Base-by-base conservation (phyloP, 2,888 invertebrate species). In the Aproaerema taeniolella region DNA sequence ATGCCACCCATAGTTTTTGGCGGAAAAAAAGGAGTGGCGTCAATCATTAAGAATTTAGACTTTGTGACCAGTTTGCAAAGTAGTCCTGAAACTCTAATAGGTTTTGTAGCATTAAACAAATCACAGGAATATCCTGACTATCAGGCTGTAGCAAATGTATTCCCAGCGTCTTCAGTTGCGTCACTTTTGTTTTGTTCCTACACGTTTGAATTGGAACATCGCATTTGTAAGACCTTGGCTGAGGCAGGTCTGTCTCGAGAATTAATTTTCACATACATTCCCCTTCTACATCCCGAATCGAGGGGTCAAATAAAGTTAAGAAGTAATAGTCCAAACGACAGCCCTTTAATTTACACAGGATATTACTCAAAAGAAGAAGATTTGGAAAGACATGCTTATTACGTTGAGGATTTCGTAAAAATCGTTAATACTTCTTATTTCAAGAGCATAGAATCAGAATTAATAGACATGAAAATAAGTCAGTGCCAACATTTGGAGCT, bases 391-490 rank as follows among this genome's bases (percentile, higher is more conserved):
- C 54, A 58, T 10, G 58, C 60, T 1, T 38, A 36, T 43, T 50
- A 45, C 14, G 29, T 65, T 2, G 49, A 52, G 41, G 54, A 67
- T 38, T 65, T 50, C 14, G 41, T 52, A 1, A 46, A 37, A 2
- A 32, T 68, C 1, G 26, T 55, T 1, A 53, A 64, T 32, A 51
- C 61, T 0, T 41, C 47, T 14, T 58, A 55, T 16, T 57, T 63
- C 3, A 53, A 41, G 35, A 50, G 43, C 25, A 36, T 58, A 2
- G 15, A 43, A 2, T 48, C 58, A 0, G 40, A 52, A 39, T 38
- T 67, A 7, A 51, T 54, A 1, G 43, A 67, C 37, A 37, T 62
- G 2, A 45, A 58, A 92, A 45, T 88, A 92, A 41, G 86, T 93
- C 31, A 61, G 24, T 77, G 77, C 40, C 41, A 50, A 5, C 41